Percentiles rank a stretch among this genome's conserved stretches.
These are phyloP conservation scores for Oxytorus armatus DNA, from an alignment of 2,888 invertebrate genomes.

Conservation along the genomic window DNA sequence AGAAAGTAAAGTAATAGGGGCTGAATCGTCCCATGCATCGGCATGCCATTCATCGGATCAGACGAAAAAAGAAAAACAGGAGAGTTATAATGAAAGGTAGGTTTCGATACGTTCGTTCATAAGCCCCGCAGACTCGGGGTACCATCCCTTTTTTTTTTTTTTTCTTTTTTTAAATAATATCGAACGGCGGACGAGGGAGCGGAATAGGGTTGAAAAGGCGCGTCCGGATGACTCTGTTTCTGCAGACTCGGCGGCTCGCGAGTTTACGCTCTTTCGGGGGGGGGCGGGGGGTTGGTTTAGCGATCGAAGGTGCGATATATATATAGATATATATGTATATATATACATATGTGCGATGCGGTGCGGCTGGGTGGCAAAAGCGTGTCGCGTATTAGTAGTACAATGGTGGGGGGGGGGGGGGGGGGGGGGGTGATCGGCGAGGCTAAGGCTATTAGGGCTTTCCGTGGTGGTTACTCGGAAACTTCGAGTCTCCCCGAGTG, in stretches of 20 bases:
- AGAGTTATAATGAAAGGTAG: conserved; percentile 28
- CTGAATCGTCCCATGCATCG: conserved; percentile 80
- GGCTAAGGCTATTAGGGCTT: conserved; percentile 57
- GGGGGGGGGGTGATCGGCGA: conserved; percentile 67
- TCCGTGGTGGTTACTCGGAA: conserved; percentile 54
- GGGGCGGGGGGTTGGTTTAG: conserved; percentile 55
- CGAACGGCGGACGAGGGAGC: conserved; percentile 4
- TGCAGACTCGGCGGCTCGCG: conserved; percentile 77
- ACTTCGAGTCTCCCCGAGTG: conserved; percentile 42
- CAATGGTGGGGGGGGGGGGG: too few relatives aligned
- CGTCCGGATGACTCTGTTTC: conserved; percentile 54
- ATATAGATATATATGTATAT: conserved; percentile 25
- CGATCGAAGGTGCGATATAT: conserved; percentile 58
- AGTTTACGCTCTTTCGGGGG: conserved; percentile 63
- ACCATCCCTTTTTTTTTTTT: conserved; percentile 15
- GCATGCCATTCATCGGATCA: conserved; percentile 82
- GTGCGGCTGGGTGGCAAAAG: conserved; percentile 62
- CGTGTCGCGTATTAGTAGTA: conserved; percentile 63
- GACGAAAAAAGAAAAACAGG: conserved; percentile 39
- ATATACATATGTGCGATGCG: conserved; percentile 46
- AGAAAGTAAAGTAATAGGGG: conserved; percentile 15
- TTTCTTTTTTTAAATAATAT: conserved; percentile 30
- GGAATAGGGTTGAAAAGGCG: conserved; percentile 34
- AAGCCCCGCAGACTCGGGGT: too few relatives aligned
- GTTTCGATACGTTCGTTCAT: too few relatives aligned